Percentiles rank a stretch among this genome's conserved stretches.
Evolutionary conservation across 2,888 invertebrate genomes (phyloP).

Genomic region (Morpho achilles): DNA sequence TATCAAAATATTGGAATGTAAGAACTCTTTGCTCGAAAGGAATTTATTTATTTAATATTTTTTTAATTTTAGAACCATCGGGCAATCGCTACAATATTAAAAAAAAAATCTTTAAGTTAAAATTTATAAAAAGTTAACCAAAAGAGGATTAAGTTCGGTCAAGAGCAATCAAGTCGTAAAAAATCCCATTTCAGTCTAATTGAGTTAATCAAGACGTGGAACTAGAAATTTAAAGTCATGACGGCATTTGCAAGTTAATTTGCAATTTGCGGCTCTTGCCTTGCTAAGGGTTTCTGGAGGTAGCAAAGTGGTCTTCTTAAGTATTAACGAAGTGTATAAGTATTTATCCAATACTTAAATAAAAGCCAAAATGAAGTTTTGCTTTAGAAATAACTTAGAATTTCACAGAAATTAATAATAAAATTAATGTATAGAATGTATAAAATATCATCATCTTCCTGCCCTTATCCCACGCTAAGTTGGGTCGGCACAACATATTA

Average conservation of each 20-base stretch:
- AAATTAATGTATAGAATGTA: no score
- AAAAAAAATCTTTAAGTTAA: background rate
- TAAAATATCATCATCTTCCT: no score
- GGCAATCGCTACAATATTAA: no score
- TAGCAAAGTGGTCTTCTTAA: background rate
- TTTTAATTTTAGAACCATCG: no score
- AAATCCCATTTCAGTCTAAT: conserved; percentile 18
- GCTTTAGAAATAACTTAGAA: no score
- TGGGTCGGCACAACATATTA: no score
- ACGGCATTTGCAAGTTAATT: conserved; percentile 23
- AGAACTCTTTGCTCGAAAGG: no score
- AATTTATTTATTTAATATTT: no score
- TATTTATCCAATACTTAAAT: background rate
- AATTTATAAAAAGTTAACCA: background rate
- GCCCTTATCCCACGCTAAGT: no score
- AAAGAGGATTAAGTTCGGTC: background rate
- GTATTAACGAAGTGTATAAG: background rate
- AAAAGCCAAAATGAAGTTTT: no score
- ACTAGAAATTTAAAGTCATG: conserved; percentile 23
- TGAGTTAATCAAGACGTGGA: conserved; percentile 20
- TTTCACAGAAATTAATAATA: no score
- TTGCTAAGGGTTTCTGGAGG: background rate
- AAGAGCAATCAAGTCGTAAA: conserved; percentile 13
- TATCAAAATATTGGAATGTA: no score
- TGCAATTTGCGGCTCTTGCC: conserved; percentile 14